These are phyloP conservation scores for Mechanitis messenoides DNA, from an alignment of 2,888 invertebrate genomes.

Conservation along the genomic window DNA sequence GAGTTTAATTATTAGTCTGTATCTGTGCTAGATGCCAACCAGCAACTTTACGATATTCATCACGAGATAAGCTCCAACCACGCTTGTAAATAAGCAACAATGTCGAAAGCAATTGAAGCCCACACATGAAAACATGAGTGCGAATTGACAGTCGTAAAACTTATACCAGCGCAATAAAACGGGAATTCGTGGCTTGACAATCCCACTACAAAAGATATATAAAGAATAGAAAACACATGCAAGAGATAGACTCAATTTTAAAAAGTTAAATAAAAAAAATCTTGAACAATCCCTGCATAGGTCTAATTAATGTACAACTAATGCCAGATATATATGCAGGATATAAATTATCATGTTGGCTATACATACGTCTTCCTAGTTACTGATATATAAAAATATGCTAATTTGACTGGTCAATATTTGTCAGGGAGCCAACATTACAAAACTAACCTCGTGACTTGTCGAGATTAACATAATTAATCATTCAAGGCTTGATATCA, in stretches of 20 bases:
- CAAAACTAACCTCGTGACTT: not conserved
- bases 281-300: not conserved
- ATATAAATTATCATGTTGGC: not conserved
- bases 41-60: slow-evolving; percentile 7
- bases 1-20: too few relatives aligned
- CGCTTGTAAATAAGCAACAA: slow-evolving; percentile 16
- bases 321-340: too few relatives aligned
- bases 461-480: not conserved
- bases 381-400: not conserved
- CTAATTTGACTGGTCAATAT: slow-evolving; percentile 1
- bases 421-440: not conserved
- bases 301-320: not conserved
- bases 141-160: slow-evolving; percentile 26
- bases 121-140: slow-evolving; percentile 2
- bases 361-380: not conserved
- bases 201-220: not conserved
- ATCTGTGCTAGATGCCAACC: too few relatives aligned
- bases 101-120: slow-evolving; percentile 9
- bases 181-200: slow-evolving; percentile 12
- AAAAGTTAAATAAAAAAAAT: too few relatives aligned
- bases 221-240: not conserved
- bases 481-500: not conserved
- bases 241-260: not conserved
- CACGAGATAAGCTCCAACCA: slow-evolving; percentile 9
- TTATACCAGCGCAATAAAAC: slow-evolving; percentile 21